A percentile compares a stretch with the other conserved stretches of the same genome.
Conservation (phyloP, 2,888 invertebrate species). For the Apodemia duryi region DNA sequence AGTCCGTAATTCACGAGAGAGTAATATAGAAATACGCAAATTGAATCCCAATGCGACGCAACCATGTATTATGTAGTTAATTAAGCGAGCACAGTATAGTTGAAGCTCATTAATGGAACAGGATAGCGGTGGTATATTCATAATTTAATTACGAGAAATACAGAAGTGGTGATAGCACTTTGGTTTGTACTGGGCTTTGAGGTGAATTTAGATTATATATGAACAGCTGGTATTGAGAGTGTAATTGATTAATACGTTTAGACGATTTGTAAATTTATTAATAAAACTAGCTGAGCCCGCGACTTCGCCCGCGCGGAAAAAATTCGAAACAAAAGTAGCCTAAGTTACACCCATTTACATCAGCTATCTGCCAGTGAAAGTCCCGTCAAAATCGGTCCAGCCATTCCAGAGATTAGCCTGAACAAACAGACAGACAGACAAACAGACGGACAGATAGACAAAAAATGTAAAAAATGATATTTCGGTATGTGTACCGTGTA, state of each 20-base stretch:
- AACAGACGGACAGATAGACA: too few species aligned
- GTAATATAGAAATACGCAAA: conserved; percentile 16
- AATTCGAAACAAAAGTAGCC: too few species aligned
- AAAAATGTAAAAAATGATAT: too few species aligned
- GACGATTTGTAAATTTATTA: background rate
- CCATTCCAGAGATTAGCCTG: too few species aligned
- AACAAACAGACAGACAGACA: too few species aligned
- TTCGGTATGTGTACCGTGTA: too few species aligned
- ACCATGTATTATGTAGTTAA: conserved; percentile 23
- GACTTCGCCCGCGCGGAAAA: too few species aligned
- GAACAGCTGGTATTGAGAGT: background rate
- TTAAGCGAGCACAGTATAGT: conserved; percentile 25
- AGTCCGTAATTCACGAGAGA: conserved; percentile 3
- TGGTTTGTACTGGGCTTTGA: conserved; percentile 5
- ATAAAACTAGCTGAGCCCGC: too few species aligned
- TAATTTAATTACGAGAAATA: conserved; percentile 33
- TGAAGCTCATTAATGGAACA: conserved; percentile 26
- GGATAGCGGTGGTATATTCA: conserved; percentile 20
- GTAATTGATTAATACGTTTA: background rate
- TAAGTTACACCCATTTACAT: too few species aligned
- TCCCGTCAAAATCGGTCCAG: too few species aligned
- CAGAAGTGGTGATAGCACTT: conserved; percentile 8
- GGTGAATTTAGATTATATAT: conserved; percentile 4
- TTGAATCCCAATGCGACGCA: conserved; percentile 16
- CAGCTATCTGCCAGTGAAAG: too few species aligned